Base-by-base conservation (phyloP, 2,113 vertebrate species). In the Macrotus californicus region DNA sequence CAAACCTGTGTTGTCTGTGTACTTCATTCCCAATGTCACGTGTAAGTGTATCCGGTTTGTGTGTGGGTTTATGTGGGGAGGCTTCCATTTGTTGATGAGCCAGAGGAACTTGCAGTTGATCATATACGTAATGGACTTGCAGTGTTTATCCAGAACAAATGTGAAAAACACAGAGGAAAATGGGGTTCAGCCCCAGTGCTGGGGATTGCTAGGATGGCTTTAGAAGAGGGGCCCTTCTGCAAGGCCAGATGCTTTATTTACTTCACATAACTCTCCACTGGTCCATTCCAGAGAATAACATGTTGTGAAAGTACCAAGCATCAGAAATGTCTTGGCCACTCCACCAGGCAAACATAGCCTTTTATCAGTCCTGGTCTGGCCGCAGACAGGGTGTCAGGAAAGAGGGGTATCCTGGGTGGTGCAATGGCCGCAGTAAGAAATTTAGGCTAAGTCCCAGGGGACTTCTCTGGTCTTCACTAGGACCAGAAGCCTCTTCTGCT, bases 341-440 rank as follows among this genome's bases (percentile, higher is more conserved):
- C 79, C 54, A 34, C 64, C 21, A 31, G 43, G 22, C 10, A 72
- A 10, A 16, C 13, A 14, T 5, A 43, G 16, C 6, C 69, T 54
- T 10, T n/a, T 46, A 3, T 59, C 31, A 36, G 24, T 16, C 13
- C 43, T 81, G 10, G 10, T 7, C 14, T 10, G 4, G 14, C 29
- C 43, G 12, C 3, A 14, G 6, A 19, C 36, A 52, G 64, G 26
- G 8, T 7, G 9, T 39, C 36, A 87, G 54, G 56, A 43, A 61
- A 75, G 21, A 48, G 59, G 8, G 9, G 10, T 50, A 22, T 91
- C n/a, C 29, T 43, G 26, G 1, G 52, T 13, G 31, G 3, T 19
- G 2, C 0, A 6, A 5, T 64, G 13, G 14, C 10, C 0, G 2
- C 4, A 24, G 21, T 34, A 29, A 64, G 7, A 73, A 41, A 16